These are phyloP conservation scores for Pyrgus malvae DNA, from an alignment of 2,888 invertebrate genomes.

Conservation along the genomic window DNA sequence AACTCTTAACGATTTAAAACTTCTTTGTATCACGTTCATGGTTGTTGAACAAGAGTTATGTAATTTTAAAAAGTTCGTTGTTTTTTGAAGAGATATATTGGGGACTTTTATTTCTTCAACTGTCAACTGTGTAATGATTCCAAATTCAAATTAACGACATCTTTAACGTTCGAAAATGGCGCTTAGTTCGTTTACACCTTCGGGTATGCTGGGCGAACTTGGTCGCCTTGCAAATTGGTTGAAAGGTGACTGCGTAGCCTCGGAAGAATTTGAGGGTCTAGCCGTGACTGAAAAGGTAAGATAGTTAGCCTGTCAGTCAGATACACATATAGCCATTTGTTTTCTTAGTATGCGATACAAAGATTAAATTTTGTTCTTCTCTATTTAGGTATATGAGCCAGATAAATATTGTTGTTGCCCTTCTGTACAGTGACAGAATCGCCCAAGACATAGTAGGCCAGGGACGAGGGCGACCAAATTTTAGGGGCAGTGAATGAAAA, in stretches of 20 bases:
- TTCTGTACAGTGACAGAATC: too few species aligned
- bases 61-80: neutral
- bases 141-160: slow-evolving; percentile 4
- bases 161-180: slow-evolving; percentile 48
- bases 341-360: too few species aligned
- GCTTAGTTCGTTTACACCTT: slow-evolving; percentile 65
- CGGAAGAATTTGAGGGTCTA: slow-evolving; percentile 67
- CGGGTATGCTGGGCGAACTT: slow-evolving; percentile 70
- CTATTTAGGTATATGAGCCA: too few species aligned
- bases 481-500: too few species aligned
- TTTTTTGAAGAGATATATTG: neutral
- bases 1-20: neutral
- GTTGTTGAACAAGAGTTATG: slow-evolving; percentile 9
- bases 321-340: too few species aligned
- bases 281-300: slow-evolving; percentile 74
- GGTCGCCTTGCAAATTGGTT: slow-evolving; percentile 70
- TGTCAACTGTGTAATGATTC: neutral
- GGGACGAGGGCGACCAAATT: too few species aligned
- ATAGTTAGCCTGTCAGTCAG: neutral
- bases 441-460: too few species aligned
- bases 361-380: too few species aligned
- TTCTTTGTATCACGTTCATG: neutral
- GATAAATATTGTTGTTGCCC: too few species aligned
- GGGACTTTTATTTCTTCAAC: neutral
- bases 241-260: slow-evolving; percentile 66